phyloP scores from a whole-genome alignment of 1,140 invertebrate genomes.

The Charaxes varanes region DNA sequence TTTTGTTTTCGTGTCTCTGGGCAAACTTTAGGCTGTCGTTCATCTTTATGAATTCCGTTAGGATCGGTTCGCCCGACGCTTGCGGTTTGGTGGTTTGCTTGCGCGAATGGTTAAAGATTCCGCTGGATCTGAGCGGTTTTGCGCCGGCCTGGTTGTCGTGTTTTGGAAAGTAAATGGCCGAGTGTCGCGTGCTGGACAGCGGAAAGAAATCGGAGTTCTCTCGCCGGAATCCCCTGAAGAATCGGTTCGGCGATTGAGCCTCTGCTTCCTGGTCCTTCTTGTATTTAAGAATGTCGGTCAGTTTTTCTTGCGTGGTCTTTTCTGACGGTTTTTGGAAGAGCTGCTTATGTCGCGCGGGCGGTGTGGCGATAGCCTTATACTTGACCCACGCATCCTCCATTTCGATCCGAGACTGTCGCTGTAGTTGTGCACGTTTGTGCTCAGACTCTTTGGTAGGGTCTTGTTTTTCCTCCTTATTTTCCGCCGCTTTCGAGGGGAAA shows the following conservation, averaged over 20 bases:
- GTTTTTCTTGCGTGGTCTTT: slow-evolving; percentile 60
- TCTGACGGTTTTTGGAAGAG: slow-evolving; percentile 48
- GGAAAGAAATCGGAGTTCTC: slow-evolving; percentile 89
- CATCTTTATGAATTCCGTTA: slow-evolving; percentile 82
- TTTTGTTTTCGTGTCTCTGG: slow-evolving; percentile 45
- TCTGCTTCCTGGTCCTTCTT: slow-evolving; percentile 80
- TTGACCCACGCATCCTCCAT: slow-evolving; percentile 66
- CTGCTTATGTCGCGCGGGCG: slow-evolving; percentile 58
- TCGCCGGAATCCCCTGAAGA: slow-evolving; percentile 84
- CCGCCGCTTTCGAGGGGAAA: slow-evolving; percentile 77
- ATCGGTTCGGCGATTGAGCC: slow-evolving; percentile 78
- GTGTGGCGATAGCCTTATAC: slow-evolving; percentile 65
- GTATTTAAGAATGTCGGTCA: slow-evolving; percentile 64
- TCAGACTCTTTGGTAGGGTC: slow-evolving; percentile 57
- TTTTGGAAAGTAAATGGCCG: slow-evolving; percentile 78
- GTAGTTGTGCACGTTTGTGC: slow-evolving; percentile 47
- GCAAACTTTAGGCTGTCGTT: slow-evolving; percentile 71
- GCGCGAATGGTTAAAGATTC: slow-evolving; percentile 78
- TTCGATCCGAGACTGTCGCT: slow-evolving; percentile 56
- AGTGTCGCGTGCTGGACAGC: slow-evolving; percentile 80
- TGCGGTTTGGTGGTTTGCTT: slow-evolving; percentile 71
- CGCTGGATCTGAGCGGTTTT: slow-evolving; percentile 76
- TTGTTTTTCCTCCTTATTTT: slow-evolving; percentile 53
- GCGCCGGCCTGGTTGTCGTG: slow-evolving; percentile 67
- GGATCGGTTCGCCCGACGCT: slow-evolving; percentile 78